phyloP scores from a whole-genome alignment of 2,113 vertebrate species.

The Tetraodon nigroviridis region DNA sequence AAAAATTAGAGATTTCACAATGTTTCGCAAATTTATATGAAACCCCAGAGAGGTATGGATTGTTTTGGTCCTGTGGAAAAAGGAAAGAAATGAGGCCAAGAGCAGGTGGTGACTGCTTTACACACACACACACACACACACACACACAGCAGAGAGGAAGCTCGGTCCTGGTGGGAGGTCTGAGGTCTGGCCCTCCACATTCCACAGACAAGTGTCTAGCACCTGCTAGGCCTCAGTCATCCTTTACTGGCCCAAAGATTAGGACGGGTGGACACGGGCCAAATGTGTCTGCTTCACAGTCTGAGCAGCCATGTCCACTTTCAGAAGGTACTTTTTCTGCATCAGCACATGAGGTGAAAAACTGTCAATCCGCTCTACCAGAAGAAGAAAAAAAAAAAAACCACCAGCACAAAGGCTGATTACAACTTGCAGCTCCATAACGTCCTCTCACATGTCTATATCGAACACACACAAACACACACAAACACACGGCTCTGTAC shows the following conservation, averaged over 20 bases:
- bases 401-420: no score
- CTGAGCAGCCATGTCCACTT: slow-evolving; percentile 19
- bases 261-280: slow-evolving; percentile 56
- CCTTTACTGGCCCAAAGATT: slow-evolving; percentile 59
- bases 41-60: slow-evolving; percentile 17
- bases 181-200: slow-evolving; percentile 65
- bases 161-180: slow-evolving; percentile 68
- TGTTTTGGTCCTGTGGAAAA: slow-evolving; percentile 46
- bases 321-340: neutral
- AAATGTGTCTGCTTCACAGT: slow-evolving; percentile 63
- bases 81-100: slow-evolving; percentile 48
- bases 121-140: slow-evolving; percentile 24
- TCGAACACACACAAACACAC: neutral
- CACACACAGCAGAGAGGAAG: slow-evolving; percentile 42
- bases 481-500: slow-evolving; percentile 1
- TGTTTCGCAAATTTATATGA: neutral
- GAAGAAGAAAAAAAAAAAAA: no score
- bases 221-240: slow-evolving; percentile 67
- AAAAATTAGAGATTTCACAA: no score
- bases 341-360: neutral
- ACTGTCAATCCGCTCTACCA: neutral
- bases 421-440: no score
- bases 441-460: neutral
- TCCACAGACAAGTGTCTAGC: slow-evolving; percentile 73
- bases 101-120: slow-evolving; percentile 64